Base-by-base conservation (phyloP, 2,888 invertebrate species). In the Glomeris marginata region DNA sequence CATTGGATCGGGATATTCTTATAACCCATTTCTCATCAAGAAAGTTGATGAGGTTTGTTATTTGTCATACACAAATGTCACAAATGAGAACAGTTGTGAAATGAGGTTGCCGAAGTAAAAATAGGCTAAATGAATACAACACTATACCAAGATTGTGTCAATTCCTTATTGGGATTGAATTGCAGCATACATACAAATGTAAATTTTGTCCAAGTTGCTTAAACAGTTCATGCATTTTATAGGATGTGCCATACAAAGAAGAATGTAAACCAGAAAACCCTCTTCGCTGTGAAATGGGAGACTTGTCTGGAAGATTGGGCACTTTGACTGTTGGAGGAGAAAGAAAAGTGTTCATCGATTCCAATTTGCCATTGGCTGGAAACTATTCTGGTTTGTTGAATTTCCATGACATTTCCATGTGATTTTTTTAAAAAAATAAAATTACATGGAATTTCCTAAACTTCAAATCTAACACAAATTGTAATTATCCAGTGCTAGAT, bases 231-330 rank as follows among this genome's bases (percentile, higher is more conserved):
- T 47, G 15, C 52, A 22, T 51, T 50, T 28, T 28, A 28, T 28
- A 28, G 28, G 28, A 28, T 28, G 3, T 28, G 28, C 28, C 8
- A 8, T 92, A 92, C 66, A 76, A 73, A 51, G 78, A 80, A 66
- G 90, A 94, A 70, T 94, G 94, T 64, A 83, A 83, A 0, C 76
- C 84, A 0, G 81, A 84, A 65, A 85, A 88, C 61, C 92, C 91
- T 0, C 67, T 90, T 48, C 73, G 92, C 2, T 94, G 94, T 64
- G 83, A 90, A 63, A 84, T 91, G 1, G 94, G 92, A 0, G 94
- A 94, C 66, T 69, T 91, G 41, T 84, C 88, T 0, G 79, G 85
- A 0, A 74, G 91, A 55, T 69, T 90, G 35, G 91, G 88, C 1
- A 77, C 84, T 0, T 83, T 92, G 45, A 77, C 80, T 60, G 73